Conservation (phyloP, 2,888 invertebrate species). For the Xiphydria camelus region DNA sequence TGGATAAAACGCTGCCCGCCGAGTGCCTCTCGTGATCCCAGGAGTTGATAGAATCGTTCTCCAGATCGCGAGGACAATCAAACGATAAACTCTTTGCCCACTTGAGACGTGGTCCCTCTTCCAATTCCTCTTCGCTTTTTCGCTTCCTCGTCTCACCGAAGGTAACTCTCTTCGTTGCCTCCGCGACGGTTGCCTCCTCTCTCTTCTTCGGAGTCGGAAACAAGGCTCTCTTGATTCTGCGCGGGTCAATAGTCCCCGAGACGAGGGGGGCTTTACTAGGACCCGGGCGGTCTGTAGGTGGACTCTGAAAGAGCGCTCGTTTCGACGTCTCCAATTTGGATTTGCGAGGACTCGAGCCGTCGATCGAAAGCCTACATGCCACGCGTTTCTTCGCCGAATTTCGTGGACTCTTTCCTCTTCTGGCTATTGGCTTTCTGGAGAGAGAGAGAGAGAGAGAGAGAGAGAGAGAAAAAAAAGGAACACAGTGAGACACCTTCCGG, state of each 20-base stretch:
- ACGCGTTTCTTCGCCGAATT: conserved; percentile 66
- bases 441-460: not conserved
- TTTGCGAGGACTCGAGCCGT: conserved; percentile 50
- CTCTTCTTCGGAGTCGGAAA: conserved; percentile 64
- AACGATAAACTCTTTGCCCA: conserved; percentile 63
- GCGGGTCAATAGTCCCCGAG: conserved; percentile 55
- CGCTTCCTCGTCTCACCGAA: conserved; percentile 44
- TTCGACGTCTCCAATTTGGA: conserved; percentile 64
- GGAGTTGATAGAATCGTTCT: conserved; percentile 29
- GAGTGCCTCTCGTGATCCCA: conserved; percentile 42
- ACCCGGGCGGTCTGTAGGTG: conserved; percentile 55
- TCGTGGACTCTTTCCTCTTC: conserved; percentile 61
- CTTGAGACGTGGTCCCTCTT: conserved; percentile 43
- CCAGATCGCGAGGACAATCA: conserved; percentile 51
- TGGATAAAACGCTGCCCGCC: conserved; percentile 33
- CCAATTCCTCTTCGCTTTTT: conserved; percentile 49
- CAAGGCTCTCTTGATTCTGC: conserved; percentile 69
- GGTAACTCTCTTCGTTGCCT: conserved; percentile 16
- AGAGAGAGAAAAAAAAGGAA: not conserved
- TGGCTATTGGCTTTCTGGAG: conserved; percentile 54
- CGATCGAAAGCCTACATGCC: conserved; percentile 58
- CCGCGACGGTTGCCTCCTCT: conserved; percentile 21
- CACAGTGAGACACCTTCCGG: not conserved
- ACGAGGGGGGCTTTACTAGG: conserved; percentile 46
- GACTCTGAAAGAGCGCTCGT: conserved; percentile 76